Evolutionary conservation across 2,888 invertebrate genomes (phyloP).

Genomic region (Caenorhabditis sp.): DNA sequence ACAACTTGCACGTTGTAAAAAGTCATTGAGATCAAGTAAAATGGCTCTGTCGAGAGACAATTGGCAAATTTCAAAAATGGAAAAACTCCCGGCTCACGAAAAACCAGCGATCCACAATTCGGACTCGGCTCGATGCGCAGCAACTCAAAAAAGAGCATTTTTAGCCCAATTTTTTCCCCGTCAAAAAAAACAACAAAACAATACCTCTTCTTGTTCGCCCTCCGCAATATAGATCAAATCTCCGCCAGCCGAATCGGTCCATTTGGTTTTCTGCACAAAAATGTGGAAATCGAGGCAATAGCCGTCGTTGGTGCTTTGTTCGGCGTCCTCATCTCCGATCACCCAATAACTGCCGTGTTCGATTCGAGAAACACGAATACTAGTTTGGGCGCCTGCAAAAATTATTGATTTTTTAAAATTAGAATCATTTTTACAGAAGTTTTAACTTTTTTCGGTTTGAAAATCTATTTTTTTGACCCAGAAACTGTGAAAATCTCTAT

Average conservation of each 20-base stretch:
- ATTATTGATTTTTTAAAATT: background rate
- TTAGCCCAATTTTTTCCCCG: no score
- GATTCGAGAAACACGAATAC: slow-evolving; percentile 43
- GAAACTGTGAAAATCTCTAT: no score
- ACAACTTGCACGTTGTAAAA: slow-evolving; percentile 46
- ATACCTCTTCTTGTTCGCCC: slow-evolving; percentile 60
- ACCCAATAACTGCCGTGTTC: slow-evolving; percentile 59
- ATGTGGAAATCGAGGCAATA: slow-evolving; percentile 50
- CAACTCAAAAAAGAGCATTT: slow-evolving; percentile 48
- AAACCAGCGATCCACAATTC: slow-evolving; percentile 56
- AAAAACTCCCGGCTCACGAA: slow-evolving; percentile 62
- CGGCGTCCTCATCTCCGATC: slow-evolving; percentile 53
- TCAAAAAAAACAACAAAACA: no score
- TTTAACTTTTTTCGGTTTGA: no score
- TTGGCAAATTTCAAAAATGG: slow-evolving; percentile 66
- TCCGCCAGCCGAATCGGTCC: slow-evolving; percentile 56
- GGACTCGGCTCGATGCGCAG: slow-evolving; percentile 51
- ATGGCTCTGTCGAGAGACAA: slow-evolving; percentile 36
- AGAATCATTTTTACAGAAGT: no score
- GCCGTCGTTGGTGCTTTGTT: slow-evolving; percentile 35
- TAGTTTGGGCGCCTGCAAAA: slow-evolving; percentile 26
- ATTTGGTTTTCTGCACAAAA: slow-evolving; percentile 51
- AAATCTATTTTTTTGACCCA: no score
- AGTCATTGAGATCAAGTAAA: slow-evolving; percentile 39
- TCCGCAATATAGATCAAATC: slow-evolving; percentile 56